Evolutionary conservation across 2,113 vertebrate genomes (phyloP).

Genomic region (Nothobranchius furzeri): DNA sequence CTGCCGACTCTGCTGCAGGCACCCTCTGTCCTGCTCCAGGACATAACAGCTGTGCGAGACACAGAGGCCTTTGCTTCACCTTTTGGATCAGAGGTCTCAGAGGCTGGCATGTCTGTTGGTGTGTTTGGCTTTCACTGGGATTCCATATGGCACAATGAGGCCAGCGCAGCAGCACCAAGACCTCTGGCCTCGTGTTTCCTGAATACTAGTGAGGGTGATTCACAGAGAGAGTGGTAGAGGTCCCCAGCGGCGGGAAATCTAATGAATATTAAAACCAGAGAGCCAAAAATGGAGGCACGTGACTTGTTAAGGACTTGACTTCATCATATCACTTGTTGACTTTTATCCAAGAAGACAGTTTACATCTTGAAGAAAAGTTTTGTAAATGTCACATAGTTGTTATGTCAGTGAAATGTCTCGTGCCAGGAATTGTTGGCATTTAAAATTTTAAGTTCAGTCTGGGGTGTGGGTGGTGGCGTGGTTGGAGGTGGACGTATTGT

Average conservation of each 20-base stretch:
- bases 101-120: constrained; percentile 23
- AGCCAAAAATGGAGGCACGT: constrained; percentile 14
- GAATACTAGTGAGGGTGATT: constrained; percentile 31
- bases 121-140: constrained; percentile 20
- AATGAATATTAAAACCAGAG: constrained; percentile 39
- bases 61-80: constrained; percentile 39
- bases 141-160: constrained; percentile 58
- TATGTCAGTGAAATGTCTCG: constrained; percentile 38
- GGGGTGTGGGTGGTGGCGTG: constrained; percentile 29
- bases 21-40: constrained; percentile 19
- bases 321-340: constrained; percentile 19
- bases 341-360: constrained; percentile 48
- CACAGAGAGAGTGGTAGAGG: constrained; percentile 21
- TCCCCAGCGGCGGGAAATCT: constrained; percentile 21
- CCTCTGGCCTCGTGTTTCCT: constrained; percentile 15
- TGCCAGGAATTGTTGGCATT: constrained; percentile 49
- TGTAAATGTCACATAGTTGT: constrained; percentile 54
- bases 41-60: constrained; percentile 49
- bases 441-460: constrained; percentile 34
- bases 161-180: constrained; percentile 10
- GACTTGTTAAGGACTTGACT: constrained; percentile 19
- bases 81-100: constrained; percentile 40
- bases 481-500: constrained; percentile 26
- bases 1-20: constrained; percentile 19
- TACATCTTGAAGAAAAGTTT: constrained; percentile 37